Percentiles rank a stretch among this genome's conserved stretches.
Conservation (phyloP, 2,797 vertebrate genomes). For the Valencia hispanica region DNA sequence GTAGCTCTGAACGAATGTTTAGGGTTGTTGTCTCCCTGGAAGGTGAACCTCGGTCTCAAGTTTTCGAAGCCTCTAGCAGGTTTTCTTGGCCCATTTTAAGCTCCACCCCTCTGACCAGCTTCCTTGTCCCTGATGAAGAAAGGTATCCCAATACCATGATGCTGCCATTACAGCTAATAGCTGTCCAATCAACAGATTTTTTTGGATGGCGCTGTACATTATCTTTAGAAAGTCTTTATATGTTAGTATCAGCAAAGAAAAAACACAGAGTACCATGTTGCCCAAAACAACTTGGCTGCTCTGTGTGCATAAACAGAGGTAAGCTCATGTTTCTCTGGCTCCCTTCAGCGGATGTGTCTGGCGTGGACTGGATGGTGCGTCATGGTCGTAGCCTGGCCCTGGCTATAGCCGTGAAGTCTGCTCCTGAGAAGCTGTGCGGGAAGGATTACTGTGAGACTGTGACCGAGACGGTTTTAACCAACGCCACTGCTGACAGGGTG, state of each 20-base stretch:
- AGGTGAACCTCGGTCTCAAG: background rate
- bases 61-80: background rate
- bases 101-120: background rate
- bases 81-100: background rate
- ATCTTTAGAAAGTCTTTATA: background rate
- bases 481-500: constrained; percentile 92
- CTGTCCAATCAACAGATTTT: background rate
- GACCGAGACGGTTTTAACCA: constrained; percentile 88
- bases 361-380: constrained; percentile 99
- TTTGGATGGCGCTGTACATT: background rate
- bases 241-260: background rate
- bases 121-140: too few relatives aligned
- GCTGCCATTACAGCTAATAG: background rate
- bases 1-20: background rate
- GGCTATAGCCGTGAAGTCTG: constrained; percentile 88
- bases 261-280: background rate
- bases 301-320: background rate
- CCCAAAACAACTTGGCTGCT: background rate
- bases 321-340: constrained; percentile 5
- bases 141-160: background rate
- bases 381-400: constrained; percentile 94
- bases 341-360: constrained; percentile 88
- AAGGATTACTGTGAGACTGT: constrained; percentile 85
- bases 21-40: background rate
- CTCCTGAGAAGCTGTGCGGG: constrained; percentile 86